Conservation (phyloP, 2,888 invertebrate species). For the Sphecodes monilicornis region DNA sequence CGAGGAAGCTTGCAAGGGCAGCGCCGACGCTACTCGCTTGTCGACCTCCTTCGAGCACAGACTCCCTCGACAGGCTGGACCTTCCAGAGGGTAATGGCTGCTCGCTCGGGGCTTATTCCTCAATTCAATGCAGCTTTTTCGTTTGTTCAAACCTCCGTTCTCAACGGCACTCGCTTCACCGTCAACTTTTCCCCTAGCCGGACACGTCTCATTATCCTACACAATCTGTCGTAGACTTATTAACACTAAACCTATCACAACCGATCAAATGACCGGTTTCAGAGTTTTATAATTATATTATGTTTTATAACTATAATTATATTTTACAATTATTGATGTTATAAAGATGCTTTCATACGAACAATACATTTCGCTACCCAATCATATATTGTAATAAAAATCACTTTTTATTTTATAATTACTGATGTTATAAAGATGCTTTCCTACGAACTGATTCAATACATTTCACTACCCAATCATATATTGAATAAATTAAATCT, state of each 20-base stretch:
- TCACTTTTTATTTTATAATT: neutral
- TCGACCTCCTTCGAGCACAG: conserved; percentile 80
- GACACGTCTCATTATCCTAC: neutral
- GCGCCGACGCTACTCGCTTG: conserved; percentile 81
- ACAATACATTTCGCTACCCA: too few relatives aligned
- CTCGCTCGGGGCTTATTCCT: conserved; percentile 13
- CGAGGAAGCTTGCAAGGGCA: conserved; percentile 82
- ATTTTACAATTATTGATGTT: neutral
- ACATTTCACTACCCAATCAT: too few relatives aligned
- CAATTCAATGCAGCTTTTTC: conserved; percentile 14
- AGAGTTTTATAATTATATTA: too few relatives aligned
- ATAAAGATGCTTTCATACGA: too few relatives aligned
- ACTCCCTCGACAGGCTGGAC: conserved; percentile 66
- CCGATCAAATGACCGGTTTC: neutral
- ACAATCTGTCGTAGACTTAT: neutral
- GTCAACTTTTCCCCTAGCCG: neutral
- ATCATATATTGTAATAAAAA: too few relatives aligned
- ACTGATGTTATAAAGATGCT: neutral
- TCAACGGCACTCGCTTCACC: neutral
- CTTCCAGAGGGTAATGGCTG: conserved; percentile 38
- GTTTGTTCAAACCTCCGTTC: neutral
- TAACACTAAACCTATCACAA: neutral
- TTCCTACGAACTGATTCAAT: too few relatives aligned
- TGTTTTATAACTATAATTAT: too few relatives aligned
- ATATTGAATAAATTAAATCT: neutral